Percentiles rank a stretch among this genome's conserved stretches.
Conservation (phyloP, 2,888 invertebrate genomes). For the Electrophaes corylata region DNA sequence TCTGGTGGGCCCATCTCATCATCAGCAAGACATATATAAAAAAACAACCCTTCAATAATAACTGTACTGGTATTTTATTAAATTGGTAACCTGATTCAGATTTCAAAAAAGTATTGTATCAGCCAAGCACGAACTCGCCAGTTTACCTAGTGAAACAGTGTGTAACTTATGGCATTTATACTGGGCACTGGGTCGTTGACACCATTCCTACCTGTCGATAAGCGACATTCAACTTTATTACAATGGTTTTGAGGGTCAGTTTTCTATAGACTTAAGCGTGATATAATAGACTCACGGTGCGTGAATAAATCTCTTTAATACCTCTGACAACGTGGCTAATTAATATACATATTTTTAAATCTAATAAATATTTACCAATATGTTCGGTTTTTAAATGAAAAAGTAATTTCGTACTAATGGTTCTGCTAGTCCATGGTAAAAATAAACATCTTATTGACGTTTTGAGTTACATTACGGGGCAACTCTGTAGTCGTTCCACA, state of each 20-base stretch:
- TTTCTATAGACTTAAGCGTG: slow-evolving; percentile 18
- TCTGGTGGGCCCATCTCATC: too few relatives aligned
- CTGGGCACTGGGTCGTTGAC: slow-evolving; percentile 57
- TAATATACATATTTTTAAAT: slow-evolving; percentile 29
- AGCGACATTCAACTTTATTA: slow-evolving; percentile 23
- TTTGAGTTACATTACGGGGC: too few relatives aligned
- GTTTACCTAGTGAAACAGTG: slow-evolving; percentile 51
- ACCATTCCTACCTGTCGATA: slow-evolving; percentile 49
- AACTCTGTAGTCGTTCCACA: too few relatives aligned
- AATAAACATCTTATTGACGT: too few relatives aligned
- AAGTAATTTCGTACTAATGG: too few relatives aligned
- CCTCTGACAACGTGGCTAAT: slow-evolving; percentile 25
- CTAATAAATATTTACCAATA: slow-evolving; percentile 12
- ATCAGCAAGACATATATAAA: too few relatives aligned
- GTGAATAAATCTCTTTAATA: slow-evolving; percentile 17
- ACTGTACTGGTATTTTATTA: not conserved
- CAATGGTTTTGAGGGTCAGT: not conserved
- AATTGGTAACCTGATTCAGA: not conserved
- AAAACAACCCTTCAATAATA: too few relatives aligned
- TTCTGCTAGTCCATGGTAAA: too few relatives aligned
- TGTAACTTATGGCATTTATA: slow-evolving; percentile 50
- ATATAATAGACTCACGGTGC: slow-evolving; percentile 10
- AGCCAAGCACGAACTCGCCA: not conserved
- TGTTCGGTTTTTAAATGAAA: too few relatives aligned
- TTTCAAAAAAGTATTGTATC: not conserved